Evolutionary conservation across 2,888 invertebrate genomes (phyloP), one percentile per base, ranked within the genome.

Genomic region (Crocallis elinguaria): DNA sequence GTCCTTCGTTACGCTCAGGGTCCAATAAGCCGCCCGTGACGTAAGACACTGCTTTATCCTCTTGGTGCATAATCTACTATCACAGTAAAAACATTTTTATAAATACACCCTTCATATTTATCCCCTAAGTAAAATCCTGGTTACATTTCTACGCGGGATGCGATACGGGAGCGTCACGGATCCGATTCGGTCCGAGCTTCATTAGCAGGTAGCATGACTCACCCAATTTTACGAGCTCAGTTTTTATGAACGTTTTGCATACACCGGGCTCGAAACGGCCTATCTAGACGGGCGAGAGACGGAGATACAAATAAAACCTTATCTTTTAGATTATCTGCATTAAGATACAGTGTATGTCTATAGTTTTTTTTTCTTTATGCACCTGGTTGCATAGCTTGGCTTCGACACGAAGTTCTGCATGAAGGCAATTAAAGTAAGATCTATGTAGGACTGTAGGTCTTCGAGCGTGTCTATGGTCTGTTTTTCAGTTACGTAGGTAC

Each of bases 171-270:
- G 57, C 54, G 51, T 23, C 33, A 21, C 29, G 11, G 46, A 37
- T 48, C 23, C 43, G 44, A 55, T 57, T 57, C 55, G 45, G 49
- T 46, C 39, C 58, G 52, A 55, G 55, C 43, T 48, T 49, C 48
- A 49, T 56, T 57, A 61, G 49, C 57, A 48, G 51, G 55, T 52
- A 56, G 46, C 52, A 58, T 61, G 61, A 61, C 48, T 61, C 61
- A 61, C 48, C 17, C 39, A 16, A 50, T 55, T 61, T 58, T 57
- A 58, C 43, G 52, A 45, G 46, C 36, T 37, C 27, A 9, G 33
- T 43, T 45, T 45, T 52, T 52, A 52, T 52, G 41, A 35, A 45
- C 23, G 38, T 37, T 49, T 49, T 60, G 53, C 52, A 46, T 46
- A 46, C 46, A 39, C 41, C 36, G 25, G 33, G 27, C 21, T 14